Evolutionary conservation across 2,797 vertebrate species (phyloP).

Genomic region (Microctenopoma steveboyesi): DNA sequence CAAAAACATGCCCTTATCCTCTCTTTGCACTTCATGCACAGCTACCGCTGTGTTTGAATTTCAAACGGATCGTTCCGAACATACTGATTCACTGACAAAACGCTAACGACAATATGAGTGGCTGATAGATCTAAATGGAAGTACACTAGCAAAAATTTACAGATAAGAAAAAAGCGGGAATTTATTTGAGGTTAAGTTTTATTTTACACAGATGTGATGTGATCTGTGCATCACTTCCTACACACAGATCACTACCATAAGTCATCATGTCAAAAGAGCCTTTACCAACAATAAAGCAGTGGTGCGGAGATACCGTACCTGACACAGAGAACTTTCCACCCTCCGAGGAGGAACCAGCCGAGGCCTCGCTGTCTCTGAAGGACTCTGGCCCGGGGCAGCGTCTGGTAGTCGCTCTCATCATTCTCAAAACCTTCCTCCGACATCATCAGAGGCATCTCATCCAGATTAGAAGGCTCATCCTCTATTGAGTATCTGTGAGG

Average conservation of each 20-base stretch:
- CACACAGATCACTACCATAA: neutral
- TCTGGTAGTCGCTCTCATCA: slow-evolving; percentile 97
- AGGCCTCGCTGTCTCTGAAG: slow-evolving; percentile 85
- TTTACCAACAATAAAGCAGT: neutral
- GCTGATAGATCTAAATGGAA: slow-evolving; percentile 9
- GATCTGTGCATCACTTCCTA: neutral
- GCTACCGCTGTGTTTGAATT: slow-evolving; percentile 77
- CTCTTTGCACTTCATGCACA: slow-evolving; percentile 82
- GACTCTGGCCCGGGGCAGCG: slow-evolving; percentile 90
- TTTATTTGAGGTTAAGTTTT: neutral
- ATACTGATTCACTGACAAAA: slow-evolving; percentile 44
- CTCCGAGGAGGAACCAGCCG: slow-evolving; percentile 91
- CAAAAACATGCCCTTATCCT: slow-evolving; percentile 77
- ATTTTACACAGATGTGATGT: neutral
- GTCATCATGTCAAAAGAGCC: neutral
- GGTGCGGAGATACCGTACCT: slow-evolving; percentile 80
- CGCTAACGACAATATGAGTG: neutral
- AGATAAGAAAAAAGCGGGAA: neutral
- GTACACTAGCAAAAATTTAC: neutral
- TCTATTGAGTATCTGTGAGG: slow-evolving; percentile 89
- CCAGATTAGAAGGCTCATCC: slow-evolving; percentile 93
- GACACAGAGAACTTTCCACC: slow-evolving; percentile 92
- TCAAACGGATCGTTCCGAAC: slow-evolving; percentile 71
- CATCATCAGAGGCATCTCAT: slow-evolving; percentile 99
- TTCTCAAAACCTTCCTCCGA: slow-evolving; percentile 98